Evolutionary conservation across 2,797 vertebrate species (phyloP).

Genomic region (Peromyscus nudipes): DNA sequence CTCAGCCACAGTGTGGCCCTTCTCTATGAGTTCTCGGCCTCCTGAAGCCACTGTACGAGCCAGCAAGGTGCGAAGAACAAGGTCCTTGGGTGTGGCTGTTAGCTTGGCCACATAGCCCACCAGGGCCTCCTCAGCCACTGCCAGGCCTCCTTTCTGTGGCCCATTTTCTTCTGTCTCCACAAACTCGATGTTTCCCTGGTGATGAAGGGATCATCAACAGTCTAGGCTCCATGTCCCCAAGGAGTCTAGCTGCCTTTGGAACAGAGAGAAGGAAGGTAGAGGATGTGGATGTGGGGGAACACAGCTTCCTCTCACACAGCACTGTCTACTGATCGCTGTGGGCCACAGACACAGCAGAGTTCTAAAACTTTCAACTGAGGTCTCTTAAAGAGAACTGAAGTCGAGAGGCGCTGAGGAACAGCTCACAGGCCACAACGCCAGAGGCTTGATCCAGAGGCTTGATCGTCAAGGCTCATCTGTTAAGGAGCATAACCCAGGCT

Average conservation of each 20-base stretch:
- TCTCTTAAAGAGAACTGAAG: neutral
- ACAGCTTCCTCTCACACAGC: neutral
- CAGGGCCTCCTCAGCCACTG: constrained; percentile 82
- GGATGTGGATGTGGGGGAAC: neutral
- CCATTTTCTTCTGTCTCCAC: constrained; percentile 57
- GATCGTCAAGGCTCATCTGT: neutral
- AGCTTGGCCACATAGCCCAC: constrained; percentile 89
- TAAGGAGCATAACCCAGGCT: neutral
- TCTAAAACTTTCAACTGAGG: neutral
- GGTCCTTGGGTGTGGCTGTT: constrained; percentile 85
- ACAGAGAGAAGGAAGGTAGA: neutral
- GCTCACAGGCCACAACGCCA: neutral
- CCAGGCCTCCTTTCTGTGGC: constrained; percentile 85
- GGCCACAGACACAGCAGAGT: neutral
- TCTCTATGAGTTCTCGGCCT: constrained; percentile 94
- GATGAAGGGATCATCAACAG: neutral
- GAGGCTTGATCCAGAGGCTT: neutral
- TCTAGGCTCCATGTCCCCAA: neutral
- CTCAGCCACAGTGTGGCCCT: constrained; percentile 92
- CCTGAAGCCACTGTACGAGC: constrained; percentile 94
- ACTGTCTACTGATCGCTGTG: neutral
- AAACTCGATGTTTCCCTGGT: constrained; percentile 93
- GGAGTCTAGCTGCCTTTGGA: neutral
- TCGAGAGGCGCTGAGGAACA: neutral
- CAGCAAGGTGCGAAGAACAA: constrained; percentile 89